phyloP scores from a whole-genome alignment of 2,888 invertebrate species.

The Ischnus inquisitorius region DNA sequence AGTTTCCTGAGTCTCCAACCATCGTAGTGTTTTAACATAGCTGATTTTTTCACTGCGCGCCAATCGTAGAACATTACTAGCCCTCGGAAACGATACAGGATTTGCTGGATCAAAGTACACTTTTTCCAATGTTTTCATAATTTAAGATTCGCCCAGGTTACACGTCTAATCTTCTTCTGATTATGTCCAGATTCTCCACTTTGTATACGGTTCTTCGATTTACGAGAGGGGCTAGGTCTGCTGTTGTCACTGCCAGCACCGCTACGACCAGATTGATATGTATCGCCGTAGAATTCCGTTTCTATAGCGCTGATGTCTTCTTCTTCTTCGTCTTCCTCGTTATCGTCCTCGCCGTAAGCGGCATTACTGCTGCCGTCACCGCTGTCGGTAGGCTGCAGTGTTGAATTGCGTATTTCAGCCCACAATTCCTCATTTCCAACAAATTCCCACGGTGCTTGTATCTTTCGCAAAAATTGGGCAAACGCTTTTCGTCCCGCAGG shows the following conservation, averaged over 20 bases:
- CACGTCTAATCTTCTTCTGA: not conserved
- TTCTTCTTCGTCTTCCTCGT: not conserved
- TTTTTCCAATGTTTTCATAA: not conserved
- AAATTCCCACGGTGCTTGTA: slow-evolving; percentile 31
- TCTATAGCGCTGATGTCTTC: not conserved
- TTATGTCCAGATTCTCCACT: not conserved
- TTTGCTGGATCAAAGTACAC: not conserved
- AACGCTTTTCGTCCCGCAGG: slow-evolving; percentile 28
- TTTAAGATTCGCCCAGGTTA: not conserved
- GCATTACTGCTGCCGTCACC: not conserved
- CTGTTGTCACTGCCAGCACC: no score
- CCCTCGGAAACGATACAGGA: not conserved
- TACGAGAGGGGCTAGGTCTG: no score
- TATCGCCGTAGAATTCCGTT: not conserved
- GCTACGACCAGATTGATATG: no score
- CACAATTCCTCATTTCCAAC: slow-evolving; percentile 31
- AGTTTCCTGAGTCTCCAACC: no score
- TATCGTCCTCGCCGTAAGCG: not conserved
- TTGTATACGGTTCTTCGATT: not conserved
- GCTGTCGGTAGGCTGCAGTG: not conserved
- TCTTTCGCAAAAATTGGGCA: slow-evolving; percentile 15
- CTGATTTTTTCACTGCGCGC: not conserved
- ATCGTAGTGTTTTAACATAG: no score
- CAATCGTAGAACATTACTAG: not conserved
- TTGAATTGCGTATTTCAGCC: not conserved